Base-by-base conservation (phyloP, 2,888 invertebrate species). In the Entomobrya proxima region DNA sequence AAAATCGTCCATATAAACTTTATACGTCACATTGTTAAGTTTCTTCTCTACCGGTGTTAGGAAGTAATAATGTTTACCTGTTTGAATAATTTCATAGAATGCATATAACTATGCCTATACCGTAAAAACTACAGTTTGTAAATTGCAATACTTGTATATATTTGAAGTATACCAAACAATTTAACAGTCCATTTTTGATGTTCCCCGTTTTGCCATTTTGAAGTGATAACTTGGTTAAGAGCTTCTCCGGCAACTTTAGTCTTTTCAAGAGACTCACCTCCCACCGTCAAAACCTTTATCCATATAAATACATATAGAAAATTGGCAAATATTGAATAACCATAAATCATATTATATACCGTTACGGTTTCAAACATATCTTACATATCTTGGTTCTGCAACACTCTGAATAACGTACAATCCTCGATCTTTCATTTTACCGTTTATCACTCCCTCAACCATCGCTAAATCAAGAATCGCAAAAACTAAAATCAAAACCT, bases 151-250 rank as follows among this genome's bases (percentile, higher is more conserved):
- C n/a, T n/a, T n/a, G n/a, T n/a, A n/a, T n/a, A n/a, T n/a, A n/a
- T n/a, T n/a, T n/a, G n/a, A n/a, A 13, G 35, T 35, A 18, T 72
- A 86, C 86, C 86, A 79, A 83, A 86, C 21, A 76, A 24, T 18
- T 79, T 84, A n/a, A 84, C 84, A 61, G 75, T 86, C 86, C 86
- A 86, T 47, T 86, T 86, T 76, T 86, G 86, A 15, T 80, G 61
- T 15, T 86, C 86, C 11, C 27, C 80, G 44, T 86, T 86, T 47
- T 35, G 50, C 86, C 86, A 86, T 72, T 80, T 86, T 0, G 86
- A 67, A 18, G 84, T 44, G 18, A 69, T 37, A 0, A 83, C 80
- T 52, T 78, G 67, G 52, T 64, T 86, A 0, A 86, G 61, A 40
- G 75, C 27, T 13, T 52, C 44, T 35, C 86, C 86, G 9, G 77